These are phyloP conservation scores for Beroe forskalii DNA, from an alignment of 37 sponge, comb jelly and placozoan species.

Conservation along the genomic window DNA sequence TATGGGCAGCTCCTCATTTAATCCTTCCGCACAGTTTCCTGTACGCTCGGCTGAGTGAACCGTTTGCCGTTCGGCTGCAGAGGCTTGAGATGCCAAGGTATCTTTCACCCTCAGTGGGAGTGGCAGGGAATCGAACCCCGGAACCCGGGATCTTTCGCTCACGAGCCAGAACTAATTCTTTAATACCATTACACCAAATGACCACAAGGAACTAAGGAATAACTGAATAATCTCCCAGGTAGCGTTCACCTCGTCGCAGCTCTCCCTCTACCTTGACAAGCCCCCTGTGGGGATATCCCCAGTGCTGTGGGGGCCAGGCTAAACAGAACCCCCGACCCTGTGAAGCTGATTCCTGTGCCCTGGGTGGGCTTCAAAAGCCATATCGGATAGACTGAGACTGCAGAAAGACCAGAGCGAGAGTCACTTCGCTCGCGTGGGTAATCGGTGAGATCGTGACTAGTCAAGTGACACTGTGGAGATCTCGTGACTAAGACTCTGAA, in stretches of 20 bases:
- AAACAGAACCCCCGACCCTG: slow-evolving; percentile 82
- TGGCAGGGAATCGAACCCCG: too few species aligned
- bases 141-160: too few species aligned
- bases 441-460: background rate
- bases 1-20: too few species aligned
- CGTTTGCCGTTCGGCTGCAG: too few species aligned
- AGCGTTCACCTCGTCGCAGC: slow-evolving; percentile 61
- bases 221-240: too few species aligned
- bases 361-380: slow-evolving; percentile 77
- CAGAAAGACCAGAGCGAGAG: slow-evolving; percentile 83
- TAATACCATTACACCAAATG: too few species aligned
- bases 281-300: slow-evolving; percentile 72
- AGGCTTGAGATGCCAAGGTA: too few species aligned
- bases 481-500: background rate
- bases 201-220: too few species aligned
- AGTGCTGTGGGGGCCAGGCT: slow-evolving; percentile 82
- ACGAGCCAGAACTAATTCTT: too few species aligned
- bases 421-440: slow-evolving; percentile 78
- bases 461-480: background rate
- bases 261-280: slow-evolving; percentile 63
- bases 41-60: too few species aligned
- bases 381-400: slow-evolving; percentile 76
- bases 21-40: too few species aligned
- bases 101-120: too few species aligned
- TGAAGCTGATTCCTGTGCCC: slow-evolving; percentile 83